A percentile compares a stretch with the other conserved stretches of the same genome.
Evolutionary conservation across 2,888 invertebrate species (phyloP).

Genomic region (Stictocephala bisonia): DNA sequence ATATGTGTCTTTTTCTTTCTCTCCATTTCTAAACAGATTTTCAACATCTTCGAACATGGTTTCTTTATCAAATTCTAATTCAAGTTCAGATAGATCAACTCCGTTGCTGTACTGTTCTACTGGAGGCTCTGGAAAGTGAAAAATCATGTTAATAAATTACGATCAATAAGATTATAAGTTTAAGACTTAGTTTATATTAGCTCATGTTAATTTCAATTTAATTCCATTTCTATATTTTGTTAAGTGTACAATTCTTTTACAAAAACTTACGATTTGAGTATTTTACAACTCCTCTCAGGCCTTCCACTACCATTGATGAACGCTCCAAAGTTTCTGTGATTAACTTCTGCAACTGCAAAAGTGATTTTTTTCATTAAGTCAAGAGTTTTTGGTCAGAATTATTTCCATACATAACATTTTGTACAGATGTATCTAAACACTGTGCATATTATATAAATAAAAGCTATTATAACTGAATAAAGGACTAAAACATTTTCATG

Average conservation of each 20-base stretch:
- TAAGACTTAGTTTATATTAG: background rate
- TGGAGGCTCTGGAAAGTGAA: conserved; percentile 25
- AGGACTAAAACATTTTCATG: too few species aligned
- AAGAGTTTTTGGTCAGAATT: too few species aligned
- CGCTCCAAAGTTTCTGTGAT: conserved; percentile 72
- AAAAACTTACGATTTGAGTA: conserved; percentile 59
- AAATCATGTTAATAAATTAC: background rate
- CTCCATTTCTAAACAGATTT: conserved; percentile 43
- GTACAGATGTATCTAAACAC: too few species aligned
- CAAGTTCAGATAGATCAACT: conserved; percentile 25
- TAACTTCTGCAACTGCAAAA: conserved; percentile 65
- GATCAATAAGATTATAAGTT: background rate
- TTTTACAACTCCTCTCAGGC: conserved; percentile 72
- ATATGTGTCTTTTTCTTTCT: conserved; percentile 26
- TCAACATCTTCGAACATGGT: conserved; percentile 48
- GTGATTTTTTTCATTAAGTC: background rate
- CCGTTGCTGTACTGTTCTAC: background rate
- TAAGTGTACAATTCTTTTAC: too few species aligned
- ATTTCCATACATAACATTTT: too few species aligned
- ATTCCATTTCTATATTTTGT: too few species aligned
- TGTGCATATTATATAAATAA: too few species aligned
- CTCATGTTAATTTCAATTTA: too few species aligned
- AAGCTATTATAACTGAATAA: too few species aligned
- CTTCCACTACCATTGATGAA: conserved; percentile 76
- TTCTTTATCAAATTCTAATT: conserved; percentile 41